Base-by-base conservation (phyloP, 2,888 invertebrate genomes). In the Scaptomyza caliginosa region DNA sequence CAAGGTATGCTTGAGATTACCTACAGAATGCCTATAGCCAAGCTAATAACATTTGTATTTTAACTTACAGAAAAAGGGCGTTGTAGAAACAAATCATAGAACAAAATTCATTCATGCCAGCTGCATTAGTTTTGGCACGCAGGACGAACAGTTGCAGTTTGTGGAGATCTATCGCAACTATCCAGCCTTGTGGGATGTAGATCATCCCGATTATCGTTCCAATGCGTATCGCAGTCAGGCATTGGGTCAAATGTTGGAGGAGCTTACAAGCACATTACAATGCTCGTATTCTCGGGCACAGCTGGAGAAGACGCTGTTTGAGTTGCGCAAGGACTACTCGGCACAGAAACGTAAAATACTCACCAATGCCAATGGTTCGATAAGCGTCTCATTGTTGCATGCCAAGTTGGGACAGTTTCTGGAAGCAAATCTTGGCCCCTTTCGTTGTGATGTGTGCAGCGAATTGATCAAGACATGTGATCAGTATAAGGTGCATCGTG, bases 171-270 rank as follows among this genome's bases (percentile, higher is more conserved):
- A 89, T 60, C 76, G 77, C 30, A 85, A 84, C 21, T 86, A 86
- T 60, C 71, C 81, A 0, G 83, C 85, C 0, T 54, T 89, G 0
- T 89, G 89, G 89, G 85, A 89, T 62, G 90, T 89, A 1, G 89
- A 89, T 65, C 90, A 89, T 71, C 90, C 90, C 0, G 89, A 89
- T 54, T 89, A 80, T 43, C 87, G 89, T 8, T 90, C 90, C 3
- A 79, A 76, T 59, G 78, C 81, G 1, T 89, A 85, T 67, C 88
- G 89, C 6, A 75, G 68, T 42, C 83, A 86, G 45, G 85, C 89
- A 0, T 54, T 89, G 46, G 64, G 39, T 0, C 77, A 88, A 74
- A 89, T 90, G 90, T 42, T 90, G 11, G 81, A 81, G 17, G 83
- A 84, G 38, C 57, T 88, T 0, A 88, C 86, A 57, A 59, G 66